Evolutionary conservation across 2,888 invertebrate species (phyloP), one percentile per base, ranked within the genome.

Genomic region (Hyalella azteca): DNA sequence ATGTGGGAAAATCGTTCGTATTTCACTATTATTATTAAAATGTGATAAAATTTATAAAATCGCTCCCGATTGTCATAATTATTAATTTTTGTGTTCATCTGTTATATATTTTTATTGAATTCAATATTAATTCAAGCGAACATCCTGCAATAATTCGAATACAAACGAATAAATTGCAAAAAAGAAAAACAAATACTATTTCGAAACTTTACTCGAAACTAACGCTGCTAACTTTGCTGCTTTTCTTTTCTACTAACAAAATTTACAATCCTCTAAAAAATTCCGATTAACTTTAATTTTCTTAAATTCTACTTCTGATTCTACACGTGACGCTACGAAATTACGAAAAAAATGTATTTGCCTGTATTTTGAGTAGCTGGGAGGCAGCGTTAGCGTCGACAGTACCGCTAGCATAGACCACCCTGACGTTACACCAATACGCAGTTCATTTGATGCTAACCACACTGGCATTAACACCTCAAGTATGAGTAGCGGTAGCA

Each of bases 321-420:
- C 29, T 29, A 54, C 54, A 26, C 54, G 54, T 26, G 29, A 9
- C 26, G 22, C 22, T 5, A 13, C 54, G 22, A 54, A 54, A 54
- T 54, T 54, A 3, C n/a, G n/a, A n/a, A n/a, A n/a, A n/a, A n/a
- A n/a, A n/a, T n/a, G n/a, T n/a, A n/a, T n/a, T 54, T 11, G 13
- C 54, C 5, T 26, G 19, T 26, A 26, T 54, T 54, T 54, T 36
- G 66, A 66, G 66, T 66, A 75, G 75, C 75, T 75, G 75, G 45
- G 41, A 26, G 75, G 75, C 29, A 75, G 75, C 45, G 45, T 45
- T 26, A 75, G 75, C 36, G 75, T 75, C 45, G 75, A 75, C 45
- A 75, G 75, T 39, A 39, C 40, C 22, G 75, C 75, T 45, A 45
- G 41, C 36, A n/a, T 45, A 29, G 45, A 45, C 45, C 26, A 29